Evolutionary conservation across 2,888 invertebrate species (phyloP).

Genomic region (Heliconius sara): DNA sequence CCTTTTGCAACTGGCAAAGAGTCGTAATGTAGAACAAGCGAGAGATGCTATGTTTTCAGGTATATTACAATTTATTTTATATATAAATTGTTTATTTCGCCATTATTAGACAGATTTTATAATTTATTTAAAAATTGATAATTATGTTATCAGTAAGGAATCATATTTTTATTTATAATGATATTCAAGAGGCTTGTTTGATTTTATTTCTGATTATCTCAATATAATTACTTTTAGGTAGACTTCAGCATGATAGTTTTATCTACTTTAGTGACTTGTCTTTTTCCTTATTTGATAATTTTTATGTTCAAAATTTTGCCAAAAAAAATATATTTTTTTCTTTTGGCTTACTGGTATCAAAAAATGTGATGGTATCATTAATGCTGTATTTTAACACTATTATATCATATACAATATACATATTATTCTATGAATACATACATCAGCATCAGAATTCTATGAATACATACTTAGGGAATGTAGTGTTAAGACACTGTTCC

Average conservation of each 20-base stretch:
- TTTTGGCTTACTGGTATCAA: no score
- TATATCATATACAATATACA: no score
- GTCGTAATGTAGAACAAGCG: slow-evolving; percentile 92
- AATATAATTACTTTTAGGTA: not conserved
- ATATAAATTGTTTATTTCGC: not conserved
- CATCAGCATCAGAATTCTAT: no score
- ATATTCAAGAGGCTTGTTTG: not conserved
- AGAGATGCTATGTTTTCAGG: slow-evolving; percentile 94
- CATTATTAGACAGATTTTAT: not conserved
- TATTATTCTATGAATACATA: no score
- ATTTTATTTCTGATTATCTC: not conserved
- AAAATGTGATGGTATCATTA: no score
- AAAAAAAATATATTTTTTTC: not conserved
- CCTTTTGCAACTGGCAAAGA: slow-evolving; percentile 91
- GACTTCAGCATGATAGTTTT: not conserved
- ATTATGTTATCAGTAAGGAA: not conserved
- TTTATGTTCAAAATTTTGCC: not conserved
- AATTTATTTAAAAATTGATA: not conserved
- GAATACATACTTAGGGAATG: no score
- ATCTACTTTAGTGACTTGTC: not conserved
- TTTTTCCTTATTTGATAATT: not conserved
- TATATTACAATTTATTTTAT: slow-evolving; percentile 45
- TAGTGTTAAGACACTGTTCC: no score
- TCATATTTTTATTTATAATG: not conserved
- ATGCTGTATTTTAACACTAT: no score